These are phyloP conservation scores for Pelochelys cantorii DNA, from an alignment of 2,797 vertebrate species.

Conservation along the genomic window DNA sequence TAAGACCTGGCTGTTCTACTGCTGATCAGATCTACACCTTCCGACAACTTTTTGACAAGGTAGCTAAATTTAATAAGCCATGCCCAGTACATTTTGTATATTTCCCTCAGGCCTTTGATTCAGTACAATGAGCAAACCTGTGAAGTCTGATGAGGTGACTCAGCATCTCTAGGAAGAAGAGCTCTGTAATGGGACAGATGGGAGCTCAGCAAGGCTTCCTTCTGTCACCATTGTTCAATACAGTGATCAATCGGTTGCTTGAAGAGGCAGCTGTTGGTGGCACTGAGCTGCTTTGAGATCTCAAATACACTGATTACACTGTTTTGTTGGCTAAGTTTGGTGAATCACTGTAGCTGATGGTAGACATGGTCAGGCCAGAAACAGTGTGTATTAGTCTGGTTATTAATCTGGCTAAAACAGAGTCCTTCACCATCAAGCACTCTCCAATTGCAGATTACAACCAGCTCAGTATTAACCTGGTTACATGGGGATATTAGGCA, in stretches of 20 bases:
- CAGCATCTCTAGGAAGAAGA: background rate
- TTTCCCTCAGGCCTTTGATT: background rate
- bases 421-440: background rate
- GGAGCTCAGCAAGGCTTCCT: background rate
- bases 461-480: background rate
- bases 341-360: background rate
- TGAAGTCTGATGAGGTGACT: background rate
- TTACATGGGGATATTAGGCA: background rate
- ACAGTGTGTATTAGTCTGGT: background rate
- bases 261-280: background rate
- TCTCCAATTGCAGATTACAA: background rate
- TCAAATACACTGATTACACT: background rate
- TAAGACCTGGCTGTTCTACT: background rate
- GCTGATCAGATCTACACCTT: background rate
- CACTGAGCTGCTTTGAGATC: background rate
- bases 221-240: background rate
- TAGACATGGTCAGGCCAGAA: background rate
- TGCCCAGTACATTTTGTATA: background rate
- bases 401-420: background rate
- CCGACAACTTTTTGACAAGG: no score
- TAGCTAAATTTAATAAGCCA: background rate
- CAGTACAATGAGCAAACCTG: background rate
- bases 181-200: background rate
- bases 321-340: background rate
- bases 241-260: background rate